Base-by-base conservation (phyloP, 2,113 vertebrate species). In the Papio anubis region DNA sequence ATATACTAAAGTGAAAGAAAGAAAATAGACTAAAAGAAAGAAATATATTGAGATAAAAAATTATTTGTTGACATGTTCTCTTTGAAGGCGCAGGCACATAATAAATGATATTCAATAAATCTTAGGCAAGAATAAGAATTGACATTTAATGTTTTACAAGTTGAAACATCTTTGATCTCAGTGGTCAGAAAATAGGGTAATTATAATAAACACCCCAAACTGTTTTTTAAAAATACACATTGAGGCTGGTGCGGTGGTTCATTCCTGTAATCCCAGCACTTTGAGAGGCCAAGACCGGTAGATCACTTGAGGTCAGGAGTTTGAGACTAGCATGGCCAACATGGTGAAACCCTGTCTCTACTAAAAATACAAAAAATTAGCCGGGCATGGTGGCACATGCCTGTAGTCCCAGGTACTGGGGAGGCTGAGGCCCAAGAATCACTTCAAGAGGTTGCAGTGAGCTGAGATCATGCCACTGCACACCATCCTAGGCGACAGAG, bases 41-140 rank as follows among this genome's bases (percentile, higher is more conserved):
- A 50, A 90, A 84, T 78, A 38, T 18, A 70, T 23, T 64, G 17
- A 91, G 14, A 48, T 52, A 76, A 90, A 85, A 94, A 79, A 82
- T 35, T 16, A 73, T 16, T 82, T 66, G 52, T 83, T 30, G 93
- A 64, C 11, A 40, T 94, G 72, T 94, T 76, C 25, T 70, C 13
- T 93, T 81, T 94, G 70, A 81, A 88, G 45, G 1, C n/a, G 20
- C 30, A 66, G 25, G 1, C 16, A 73, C 2, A 50, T 32, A 81
- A 50, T 85, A 94, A 85, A 92, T 66, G 86, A 72, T 93, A 66
- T 68, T 85, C 55, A 88, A 61, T 75, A 82, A 96, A 43, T 84
- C 13, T 92, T 86, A 87, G 59, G 20, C 11, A 93, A 95, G 40
- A 89, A 72, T 84, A 78, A 84, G 14, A 48, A 88, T 21, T 93